Base-by-base conservation (phyloP, 92 coral and sea anemone genomes). In the Hydrozoanthus gracilis region DNA sequence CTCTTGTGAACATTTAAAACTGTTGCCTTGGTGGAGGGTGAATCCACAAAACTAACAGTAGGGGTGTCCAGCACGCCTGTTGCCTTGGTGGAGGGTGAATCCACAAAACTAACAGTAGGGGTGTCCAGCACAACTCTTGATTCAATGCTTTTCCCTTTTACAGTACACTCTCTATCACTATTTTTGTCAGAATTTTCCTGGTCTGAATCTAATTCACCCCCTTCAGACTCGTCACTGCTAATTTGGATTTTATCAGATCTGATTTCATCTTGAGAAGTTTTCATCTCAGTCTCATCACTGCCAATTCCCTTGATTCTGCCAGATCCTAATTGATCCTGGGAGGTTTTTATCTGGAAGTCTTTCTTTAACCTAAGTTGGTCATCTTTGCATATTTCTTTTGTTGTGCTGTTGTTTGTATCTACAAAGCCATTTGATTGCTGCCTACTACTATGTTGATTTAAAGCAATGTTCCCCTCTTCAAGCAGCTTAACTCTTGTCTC, bases 401-500 rank as follows among this genome's bases (percentile, higher is more conserved):
- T 35, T 14, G 27, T 9, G 64, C 20, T 51, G 10, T 18, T 9
- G 7, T 12, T 48, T 56, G 17, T 47, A 13, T 62, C 71, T 78
- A 65, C 13, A 39, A 14, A 14, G 6, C 44, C n/a, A 65, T 12
- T 47, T 47, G 51, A 52, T 18, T 66, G 61, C 5, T 16, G 72
- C 7, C 27, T 5, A 17, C 69, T 0, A 47, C 14, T 45, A 18
- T 3, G 4, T 54, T 65, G 51, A 16, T 48, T 69, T 51, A 62
- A 83, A 75, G 73, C 85, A 62, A 54, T 69, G 76, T 74, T 46
- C n/a, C 90, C 73, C 77, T 96, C 99, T 80, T 96, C 97, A 48
- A 96, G 82, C 11, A 96, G 78, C 56, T 90, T 92, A 56, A 96
- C 89, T 86, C 90, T 88, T 68, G 92, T 96, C 86, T 96, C 99